These are phyloP conservation scores for Diachasmimorpha longicaudata DNA, from an alignment of 1,140 invertebrate genomes.

Conservation along the genomic window DNA sequence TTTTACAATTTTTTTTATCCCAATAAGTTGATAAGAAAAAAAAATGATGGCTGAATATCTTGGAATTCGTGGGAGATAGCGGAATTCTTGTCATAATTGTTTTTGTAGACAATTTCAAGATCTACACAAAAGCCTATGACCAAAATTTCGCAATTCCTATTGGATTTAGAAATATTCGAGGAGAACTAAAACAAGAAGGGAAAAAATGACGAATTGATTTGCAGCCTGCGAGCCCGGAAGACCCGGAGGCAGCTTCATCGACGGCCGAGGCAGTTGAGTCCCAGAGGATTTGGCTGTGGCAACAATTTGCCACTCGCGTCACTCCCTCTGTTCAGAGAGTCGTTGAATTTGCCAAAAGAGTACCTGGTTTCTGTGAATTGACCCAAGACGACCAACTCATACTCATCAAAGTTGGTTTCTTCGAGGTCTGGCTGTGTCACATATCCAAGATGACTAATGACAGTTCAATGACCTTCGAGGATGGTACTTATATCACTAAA, in stretches of 20 bases:
- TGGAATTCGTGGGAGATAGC: no score
- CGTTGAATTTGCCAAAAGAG: slow-evolving; percentile 91
- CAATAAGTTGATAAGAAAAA: no score
- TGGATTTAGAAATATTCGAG: neutral
- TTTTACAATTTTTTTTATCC: neutral
- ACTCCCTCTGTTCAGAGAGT: slow-evolving; percentile 89
- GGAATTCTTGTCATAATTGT: no score
- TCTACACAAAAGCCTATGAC: neutral
- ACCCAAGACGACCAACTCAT: slow-evolving; percentile 93
- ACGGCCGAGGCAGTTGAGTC: slow-evolving; percentile 71
- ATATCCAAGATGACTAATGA: slow-evolving; percentile 84
- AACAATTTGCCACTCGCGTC: slow-evolving; percentile 78
- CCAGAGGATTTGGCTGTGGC: slow-evolving; percentile 77
- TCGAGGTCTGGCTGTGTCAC: slow-evolving; percentile 94
- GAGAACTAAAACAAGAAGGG: no score
- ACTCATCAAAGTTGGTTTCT: slow-evolving; percentile 94
- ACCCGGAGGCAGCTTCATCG: slow-evolving; percentile 69
- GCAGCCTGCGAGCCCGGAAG: slow-evolving; percentile 61
- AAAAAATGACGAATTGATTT: slow-evolving; percentile 20
- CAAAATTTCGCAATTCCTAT: neutral
- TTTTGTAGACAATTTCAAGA: no score
- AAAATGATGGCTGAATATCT: no score
- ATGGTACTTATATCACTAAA: slow-evolving; percentile 85
- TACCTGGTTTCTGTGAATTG: slow-evolving; percentile 87
- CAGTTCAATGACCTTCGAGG: slow-evolving; percentile 86